A percentile compares a stretch with the other conserved stretches of the same genome.
These are phyloP conservation scores for Dromas ardeola DNA, from an alignment of 2,113 vertebrate genomes.

Conservation along the genomic window DNA sequence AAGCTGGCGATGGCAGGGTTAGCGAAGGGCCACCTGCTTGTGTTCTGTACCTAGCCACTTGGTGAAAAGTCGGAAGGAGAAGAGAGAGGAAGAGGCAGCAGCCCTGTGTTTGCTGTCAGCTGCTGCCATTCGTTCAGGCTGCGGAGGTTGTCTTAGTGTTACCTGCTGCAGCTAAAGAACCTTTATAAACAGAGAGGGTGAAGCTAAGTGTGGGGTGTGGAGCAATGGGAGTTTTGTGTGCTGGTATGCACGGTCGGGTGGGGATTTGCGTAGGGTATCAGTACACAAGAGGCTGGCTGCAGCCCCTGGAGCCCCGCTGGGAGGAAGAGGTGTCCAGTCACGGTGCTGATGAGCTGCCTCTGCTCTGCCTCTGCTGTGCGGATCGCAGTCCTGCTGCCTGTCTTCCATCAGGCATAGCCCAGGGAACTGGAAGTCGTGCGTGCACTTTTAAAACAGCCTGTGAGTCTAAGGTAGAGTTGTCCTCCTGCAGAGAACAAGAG, in stretches of 20 bases:
- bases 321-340: not conserved
- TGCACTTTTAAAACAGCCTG: not conserved
- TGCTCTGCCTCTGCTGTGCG: fast-evolving
- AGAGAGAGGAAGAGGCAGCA: not conserved
- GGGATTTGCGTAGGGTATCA: not conserved
- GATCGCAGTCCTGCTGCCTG: not conserved
- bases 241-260: fast-evolving
- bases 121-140: not conserved
- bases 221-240: not conserved
- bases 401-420: not conserved
- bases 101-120: not conserved
- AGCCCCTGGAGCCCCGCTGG: too few relatives aligned
- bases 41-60: fast-evolving
- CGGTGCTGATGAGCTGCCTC: not conserved
- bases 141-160: not conserved
- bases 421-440: not conserved
- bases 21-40: not conserved
- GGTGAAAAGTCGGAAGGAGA: not conserved
- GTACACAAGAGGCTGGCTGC: not conserved
- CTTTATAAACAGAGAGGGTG: not conserved
- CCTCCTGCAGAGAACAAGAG: not conserved
- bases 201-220: not conserved
- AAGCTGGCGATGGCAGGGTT: not conserved
- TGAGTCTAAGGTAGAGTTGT: not conserved
- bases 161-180: not conserved